Evolutionary conservation across 2,888 invertebrate species (phyloP).

Genomic region (Colostygia pectinataria): DNA sequence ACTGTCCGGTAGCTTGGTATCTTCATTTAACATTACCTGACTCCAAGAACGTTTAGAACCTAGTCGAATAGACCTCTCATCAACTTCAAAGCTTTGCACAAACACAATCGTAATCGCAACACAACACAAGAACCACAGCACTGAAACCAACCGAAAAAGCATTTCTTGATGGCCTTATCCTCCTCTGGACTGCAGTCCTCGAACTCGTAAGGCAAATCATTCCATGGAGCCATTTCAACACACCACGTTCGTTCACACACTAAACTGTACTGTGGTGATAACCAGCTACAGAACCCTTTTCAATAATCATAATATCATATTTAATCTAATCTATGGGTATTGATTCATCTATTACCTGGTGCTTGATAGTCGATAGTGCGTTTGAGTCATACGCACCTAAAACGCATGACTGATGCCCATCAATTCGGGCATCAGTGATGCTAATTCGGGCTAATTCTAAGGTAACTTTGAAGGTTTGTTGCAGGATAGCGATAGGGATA

Average conservation of each 20-base stretch:
- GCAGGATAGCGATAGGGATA: no score
- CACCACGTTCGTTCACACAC: conserved; percentile 23
- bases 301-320: conserved; percentile 41
- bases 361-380: conserved; percentile 13
- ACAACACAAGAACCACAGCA: conserved; percentile 31
- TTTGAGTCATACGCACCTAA: conserved; percentile 16
- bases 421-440: no score
- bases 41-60: no score
- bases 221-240: conserved; percentile 59
- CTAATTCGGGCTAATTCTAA: no score
- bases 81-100: no score
- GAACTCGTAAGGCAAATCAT: conserved; percentile 65
- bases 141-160: conserved; percentile 61
- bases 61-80: no score
- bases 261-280: conserved; percentile 40
- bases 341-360: conserved; percentile 47
- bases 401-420: conserved; percentile 19
- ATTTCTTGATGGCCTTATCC: conserved; percentile 67
- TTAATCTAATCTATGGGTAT: conserved; percentile 55
- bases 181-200: conserved; percentile 61
- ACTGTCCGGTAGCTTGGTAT: no score
- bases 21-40: no score
- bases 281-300: conserved; percentile 42
- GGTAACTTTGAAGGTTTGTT: no score
- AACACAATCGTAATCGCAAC: neutral